These are phyloP conservation scores for Pangasius sanitwongsei DNA, from an alignment of 2,797 vertebrate genomes.

Conservation along the genomic window DNA sequence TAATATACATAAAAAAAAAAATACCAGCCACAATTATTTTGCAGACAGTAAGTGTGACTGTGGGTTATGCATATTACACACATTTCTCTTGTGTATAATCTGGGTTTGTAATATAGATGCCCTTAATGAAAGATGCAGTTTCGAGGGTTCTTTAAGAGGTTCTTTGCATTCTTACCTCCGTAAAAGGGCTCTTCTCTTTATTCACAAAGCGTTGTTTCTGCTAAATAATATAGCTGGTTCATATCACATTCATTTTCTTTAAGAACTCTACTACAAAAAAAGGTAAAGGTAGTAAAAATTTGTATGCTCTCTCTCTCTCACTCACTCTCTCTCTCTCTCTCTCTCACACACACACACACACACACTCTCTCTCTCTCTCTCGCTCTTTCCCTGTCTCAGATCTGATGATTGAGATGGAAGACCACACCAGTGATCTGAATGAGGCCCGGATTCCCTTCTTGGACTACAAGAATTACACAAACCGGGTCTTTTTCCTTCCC, in stretches of 20 bases:
- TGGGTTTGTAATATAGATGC: too few species aligned
- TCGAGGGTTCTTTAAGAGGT: neutral
- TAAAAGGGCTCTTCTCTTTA: neutral
- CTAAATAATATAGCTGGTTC: neutral
- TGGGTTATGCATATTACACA: neutral
- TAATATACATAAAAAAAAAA: too few species aligned
- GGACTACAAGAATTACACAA: constrained; percentile 96
- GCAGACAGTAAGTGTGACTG: neutral
- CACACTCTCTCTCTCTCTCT: neutral
- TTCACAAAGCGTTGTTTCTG: neutral
- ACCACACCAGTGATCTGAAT: constrained; percentile 92
- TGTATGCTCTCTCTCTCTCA: neutral
- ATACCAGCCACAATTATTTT: neutral
- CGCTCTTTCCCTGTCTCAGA: constrained; percentile 69
- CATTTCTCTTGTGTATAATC: neutral
- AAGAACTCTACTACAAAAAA: neutral
- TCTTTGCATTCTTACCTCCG: neutral
- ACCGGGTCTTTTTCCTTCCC: constrained; percentile 95
- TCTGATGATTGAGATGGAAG: constrained; percentile 99
- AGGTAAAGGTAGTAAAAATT: neutral
- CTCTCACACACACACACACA: neutral
- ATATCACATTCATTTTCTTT: neutral
- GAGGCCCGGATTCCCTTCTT: constrained; percentile 93
- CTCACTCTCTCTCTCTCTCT: neutral
- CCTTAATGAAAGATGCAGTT: neutral